Evolutionary conservation across 2,113 vertebrate species (phyloP), one percentile per base, ranked within the genome.

Genomic region (Chloropsis cyanopogon): DNA sequence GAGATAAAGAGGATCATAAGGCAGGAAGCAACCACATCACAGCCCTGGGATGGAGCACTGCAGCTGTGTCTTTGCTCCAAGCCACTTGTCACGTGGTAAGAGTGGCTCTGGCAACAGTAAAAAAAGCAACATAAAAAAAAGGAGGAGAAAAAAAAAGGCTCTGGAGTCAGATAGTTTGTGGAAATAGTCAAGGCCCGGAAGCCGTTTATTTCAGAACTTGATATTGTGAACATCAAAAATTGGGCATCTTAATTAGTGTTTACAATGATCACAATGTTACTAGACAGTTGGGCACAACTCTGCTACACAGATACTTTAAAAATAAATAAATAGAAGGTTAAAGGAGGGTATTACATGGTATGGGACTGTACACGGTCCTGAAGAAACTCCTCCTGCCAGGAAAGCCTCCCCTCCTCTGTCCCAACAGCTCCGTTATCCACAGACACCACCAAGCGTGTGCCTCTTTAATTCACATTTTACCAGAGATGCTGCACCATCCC

Each of bases 161-260:
- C 82, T 86, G 69, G 96, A 92, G 94, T 97, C 97, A 96, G 82
- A 88, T 17, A 79, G 73, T 83, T 92, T 83, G 92, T 93, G 90
- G 93, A 94, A 95, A 96, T 78, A 82, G 49, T 76, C 97, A 95
- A 81, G 97, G 96, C 95, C 90, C 47, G 53, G 91, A 96, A 95
- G 97, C 97, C 97, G 88, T 98, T 98, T 98, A 98, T 98, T 98
- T 96, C 71, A 97, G 92, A 93, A 97, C 77, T 97, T 82, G 90
- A 82, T 92, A 96, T 89, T 47, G 52, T 63, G 90, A 94, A 97
- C 97, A 95, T 77, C 52, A 79, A 66, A 78, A 79, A 57, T 1
- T 64, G 23, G 69, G 9, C 72, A 95, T 88, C 63, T 59, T 57
- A 46, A 49, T 66, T 52, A 79, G 78, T 24, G 86, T 96, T 96